Base-by-base conservation (phyloP, 2,888 invertebrate genomes). In the Epiblema foenella region DNA sequence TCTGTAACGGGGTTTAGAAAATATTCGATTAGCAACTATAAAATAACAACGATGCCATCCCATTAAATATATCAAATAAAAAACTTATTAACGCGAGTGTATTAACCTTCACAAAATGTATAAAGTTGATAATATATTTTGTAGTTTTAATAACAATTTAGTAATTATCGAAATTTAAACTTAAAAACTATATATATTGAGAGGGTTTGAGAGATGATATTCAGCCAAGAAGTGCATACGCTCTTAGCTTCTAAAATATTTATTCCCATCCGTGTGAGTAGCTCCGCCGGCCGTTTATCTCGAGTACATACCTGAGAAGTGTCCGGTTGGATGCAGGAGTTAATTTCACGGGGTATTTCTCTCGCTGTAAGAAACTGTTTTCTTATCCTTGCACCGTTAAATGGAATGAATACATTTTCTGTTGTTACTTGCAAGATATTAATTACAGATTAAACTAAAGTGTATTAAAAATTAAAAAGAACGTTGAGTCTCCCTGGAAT, bases 271-370 rank as follows among this genome's bases (percentile, higher is more conserved):
- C 77, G 76, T 77, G 81, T 80, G 80, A 84, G 79, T 81, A 80
- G 78, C 76, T 74, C 66, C 74, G 74, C 77, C 73, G 75, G 83
- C 86, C 85, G 85, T 91, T 89, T 89, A 81, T 91, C 90, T 90
- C 84, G 73, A 78, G 80, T n/a, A n/a, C n/a, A n/a, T 81, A 89
- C 89, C 90, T 90, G 90, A 85, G 82, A 87, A 85, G 86, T 91
- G 90, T 91, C 91, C 90, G 86, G 85, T 42, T 80, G 85, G 18
- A 87, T 86, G 87, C 87, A 83, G 84, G 85, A 90, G 90, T 88
- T 90, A 91, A 91, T 91, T 91, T 92, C 91, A 91, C 91, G 90
- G 90, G 84, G 85, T 89, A 89, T 91, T 92, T 91, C 90, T 87
- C 81, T 81, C 78, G 83, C 79, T 85, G 83, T 82, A 86, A 86